A percentile compares a stretch with the other conserved stretches of the same genome.
Evolutionary conservation across 2,888 invertebrate species (phyloP).

Genomic region (Nymphalis polychloros): DNA sequence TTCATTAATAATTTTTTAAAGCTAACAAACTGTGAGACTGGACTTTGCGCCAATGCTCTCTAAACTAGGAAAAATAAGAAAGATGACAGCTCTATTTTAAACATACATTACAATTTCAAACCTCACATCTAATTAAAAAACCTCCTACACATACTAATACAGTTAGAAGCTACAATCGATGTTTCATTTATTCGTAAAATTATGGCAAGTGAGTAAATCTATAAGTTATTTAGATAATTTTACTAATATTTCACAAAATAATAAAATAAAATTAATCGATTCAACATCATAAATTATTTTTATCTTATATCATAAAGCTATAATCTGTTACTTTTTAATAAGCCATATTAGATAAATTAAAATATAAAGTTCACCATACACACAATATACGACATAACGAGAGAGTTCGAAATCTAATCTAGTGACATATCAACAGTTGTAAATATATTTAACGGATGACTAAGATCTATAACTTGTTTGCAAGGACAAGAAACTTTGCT

Average conservation of each 20-base stretch:
- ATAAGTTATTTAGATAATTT: slow-evolving; percentile 19
- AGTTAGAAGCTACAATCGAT: slow-evolving; percentile 49
- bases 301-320: slow-evolving; percentile 1
- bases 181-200: slow-evolving; percentile 62
- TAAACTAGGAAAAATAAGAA: background rate
- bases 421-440: slow-evolving; percentile 37
- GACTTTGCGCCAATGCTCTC: too few relatives aligned
- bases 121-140: slow-evolving; percentile 7
- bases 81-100: background rate
- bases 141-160: slow-evolving; percentile 27
- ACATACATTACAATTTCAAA: background rate
- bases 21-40: too few relatives aligned
- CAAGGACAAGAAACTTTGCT: slow-evolving; percentile 27
- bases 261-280: background rate
- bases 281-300: background rate
- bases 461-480: slow-evolving; percentile 26
- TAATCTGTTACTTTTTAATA: slow-evolving; percentile 6
- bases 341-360: slow-evolving; percentile 9
- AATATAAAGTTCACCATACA: slow-evolving; percentile 24
- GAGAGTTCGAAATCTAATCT: slow-evolving; percentile 36
- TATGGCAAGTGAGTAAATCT: slow-evolving; percentile 40
- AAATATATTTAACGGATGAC: slow-evolving; percentile 36
- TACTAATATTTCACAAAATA: slow-evolving; percentile 4
- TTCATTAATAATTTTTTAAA: too few relatives aligned
- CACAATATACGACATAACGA: slow-evolving; percentile 30